These are phyloP conservation scores for Phoenicopterus ruber DNA, from an alignment of 2,113 vertebrate species.

Conservation along the genomic window DNA sequence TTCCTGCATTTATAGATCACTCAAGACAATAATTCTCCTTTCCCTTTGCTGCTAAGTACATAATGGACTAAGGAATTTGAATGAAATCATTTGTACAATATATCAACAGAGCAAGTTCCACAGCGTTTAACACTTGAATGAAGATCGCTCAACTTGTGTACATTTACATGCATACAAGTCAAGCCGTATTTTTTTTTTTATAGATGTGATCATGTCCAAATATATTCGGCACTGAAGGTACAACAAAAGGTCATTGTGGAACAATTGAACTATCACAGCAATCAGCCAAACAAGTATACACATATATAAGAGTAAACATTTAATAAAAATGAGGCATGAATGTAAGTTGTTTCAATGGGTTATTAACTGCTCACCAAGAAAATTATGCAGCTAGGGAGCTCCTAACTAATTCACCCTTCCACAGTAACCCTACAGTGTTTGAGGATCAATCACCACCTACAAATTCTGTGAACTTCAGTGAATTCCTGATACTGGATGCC, in stretches of 20 bases:
- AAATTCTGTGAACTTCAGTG: not conserved
- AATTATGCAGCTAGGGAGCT: not conserved
- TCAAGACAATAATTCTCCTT: not conserved
- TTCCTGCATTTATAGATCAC: not conserved
- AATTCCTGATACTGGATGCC: not conserved
- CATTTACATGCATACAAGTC: not conserved
- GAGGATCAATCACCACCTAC: not conserved
- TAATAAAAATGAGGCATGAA: not conserved
- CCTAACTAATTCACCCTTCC: not conserved
- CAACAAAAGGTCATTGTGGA: not conserved
- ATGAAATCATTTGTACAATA: not conserved
- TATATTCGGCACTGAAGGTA: not conserved
- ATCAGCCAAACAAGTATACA: not conserved
- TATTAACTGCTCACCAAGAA: not conserved
- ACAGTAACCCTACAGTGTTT: not conserved
- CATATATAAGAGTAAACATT: not conserved
- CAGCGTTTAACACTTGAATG: not conserved
- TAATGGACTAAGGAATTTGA: not conserved
- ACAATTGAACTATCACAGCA: not conserved
- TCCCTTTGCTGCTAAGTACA: not conserved
- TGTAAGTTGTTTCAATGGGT: not conserved
- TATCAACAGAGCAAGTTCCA: not conserved
- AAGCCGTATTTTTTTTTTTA: not conserved
- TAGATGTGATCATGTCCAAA: not conserved
- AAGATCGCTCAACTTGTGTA: not conserved